A percentile compares a stretch with the other conserved stretches of the same genome.
phyloP scores from a whole-genome alignment of 2,113 vertebrate species.

The Nerophis ophidion region DNA sequence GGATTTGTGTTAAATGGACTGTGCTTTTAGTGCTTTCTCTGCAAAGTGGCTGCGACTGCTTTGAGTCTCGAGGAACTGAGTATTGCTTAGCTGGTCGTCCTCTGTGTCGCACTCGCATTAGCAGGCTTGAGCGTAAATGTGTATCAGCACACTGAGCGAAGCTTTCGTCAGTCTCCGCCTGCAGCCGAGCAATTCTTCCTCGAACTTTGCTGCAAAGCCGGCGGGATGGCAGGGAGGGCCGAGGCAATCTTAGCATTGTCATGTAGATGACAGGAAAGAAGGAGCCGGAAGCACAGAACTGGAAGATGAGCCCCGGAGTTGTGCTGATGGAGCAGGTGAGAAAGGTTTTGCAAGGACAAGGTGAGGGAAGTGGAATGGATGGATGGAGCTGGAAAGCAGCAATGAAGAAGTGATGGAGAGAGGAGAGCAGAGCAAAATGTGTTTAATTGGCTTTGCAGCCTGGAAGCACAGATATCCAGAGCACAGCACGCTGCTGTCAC shows the following conservation, averaged over 20 bases:
- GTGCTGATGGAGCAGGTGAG: slow-evolving; percentile 14
- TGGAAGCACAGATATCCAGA: slow-evolving; percentile 78
- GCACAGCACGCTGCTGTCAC: slow-evolving; percentile 88
- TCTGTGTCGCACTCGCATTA: slow-evolving; percentile 2
- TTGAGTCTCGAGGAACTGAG: slow-evolving; percentile 48
- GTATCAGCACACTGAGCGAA: slow-evolving; percentile 37
- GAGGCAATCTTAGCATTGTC: slow-evolving; percentile 38
- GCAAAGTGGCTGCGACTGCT: slow-evolving; percentile 67
- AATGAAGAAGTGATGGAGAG: slow-evolving; percentile 35
- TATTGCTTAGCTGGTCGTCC: slow-evolving; percentile 14
- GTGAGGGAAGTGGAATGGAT: slow-evolving; percentile 11
- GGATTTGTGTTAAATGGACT: slow-evolving; percentile 46
- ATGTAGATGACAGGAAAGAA: slow-evolving; percentile 40
- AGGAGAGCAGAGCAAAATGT: slow-evolving; percentile 50
- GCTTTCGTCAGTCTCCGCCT: slow-evolving; percentile 50
- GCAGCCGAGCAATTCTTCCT: slow-evolving; percentile 28
- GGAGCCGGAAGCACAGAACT: slow-evolving; percentile 32
- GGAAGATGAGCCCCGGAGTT: slow-evolving; percentile 16
- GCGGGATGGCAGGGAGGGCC: slow-evolving; percentile 13
- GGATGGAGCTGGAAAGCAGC: slow-evolving; percentile 5
- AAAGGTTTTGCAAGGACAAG: slow-evolving; percentile 19
- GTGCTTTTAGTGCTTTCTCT: slow-evolving; percentile 61
- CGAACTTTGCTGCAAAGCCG: slow-evolving; percentile 34
- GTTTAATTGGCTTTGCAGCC: slow-evolving; percentile 87
- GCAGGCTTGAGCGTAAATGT: slow-evolving; percentile 16